Conservation (phyloP, 2,888 invertebrate genomes). For the Pristionchus japonicus region DNA sequence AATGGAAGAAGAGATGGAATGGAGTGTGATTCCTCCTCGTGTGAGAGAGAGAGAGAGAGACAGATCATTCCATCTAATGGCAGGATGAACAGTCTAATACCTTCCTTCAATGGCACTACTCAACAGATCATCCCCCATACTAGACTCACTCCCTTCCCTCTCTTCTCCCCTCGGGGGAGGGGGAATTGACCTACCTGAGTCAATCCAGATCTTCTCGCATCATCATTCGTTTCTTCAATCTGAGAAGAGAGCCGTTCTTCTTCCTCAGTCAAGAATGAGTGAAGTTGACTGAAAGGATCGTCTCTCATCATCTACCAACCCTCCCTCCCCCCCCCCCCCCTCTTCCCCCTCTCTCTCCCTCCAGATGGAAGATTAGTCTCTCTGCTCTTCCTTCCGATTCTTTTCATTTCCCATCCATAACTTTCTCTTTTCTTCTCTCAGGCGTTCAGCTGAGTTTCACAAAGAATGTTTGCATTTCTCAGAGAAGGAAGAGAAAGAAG, state of each 20-base stretch:
- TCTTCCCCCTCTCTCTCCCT: no score
- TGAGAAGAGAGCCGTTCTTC: background rate
- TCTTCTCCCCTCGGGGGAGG: background rate
- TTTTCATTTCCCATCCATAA: background rate
- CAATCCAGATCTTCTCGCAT: constrained; percentile 18
- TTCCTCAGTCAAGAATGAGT: background rate
- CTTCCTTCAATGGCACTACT: background rate
- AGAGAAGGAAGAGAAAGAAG: background rate
- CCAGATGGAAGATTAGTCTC: background rate
- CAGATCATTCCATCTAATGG: background rate
- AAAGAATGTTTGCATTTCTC: background rate
- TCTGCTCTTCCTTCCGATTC: background rate
- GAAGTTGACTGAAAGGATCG: constrained; percentile 22
- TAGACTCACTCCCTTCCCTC: background rate
- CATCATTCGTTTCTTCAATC: background rate
- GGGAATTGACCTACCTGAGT: background rate
- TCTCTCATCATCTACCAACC: background rate
- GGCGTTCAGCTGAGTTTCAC: constrained; percentile 6
- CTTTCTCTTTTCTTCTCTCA: background rate
- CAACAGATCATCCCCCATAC: background rate
- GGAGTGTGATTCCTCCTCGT: background rate
- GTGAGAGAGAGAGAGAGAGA: background rate
- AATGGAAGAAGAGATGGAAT: background rate
- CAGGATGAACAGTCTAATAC: constrained; percentile 3
- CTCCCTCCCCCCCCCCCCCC: no score